phyloP scores from a whole-genome alignment of 2,888 invertebrate genomes.

The Nomada ruficornis region DNA sequence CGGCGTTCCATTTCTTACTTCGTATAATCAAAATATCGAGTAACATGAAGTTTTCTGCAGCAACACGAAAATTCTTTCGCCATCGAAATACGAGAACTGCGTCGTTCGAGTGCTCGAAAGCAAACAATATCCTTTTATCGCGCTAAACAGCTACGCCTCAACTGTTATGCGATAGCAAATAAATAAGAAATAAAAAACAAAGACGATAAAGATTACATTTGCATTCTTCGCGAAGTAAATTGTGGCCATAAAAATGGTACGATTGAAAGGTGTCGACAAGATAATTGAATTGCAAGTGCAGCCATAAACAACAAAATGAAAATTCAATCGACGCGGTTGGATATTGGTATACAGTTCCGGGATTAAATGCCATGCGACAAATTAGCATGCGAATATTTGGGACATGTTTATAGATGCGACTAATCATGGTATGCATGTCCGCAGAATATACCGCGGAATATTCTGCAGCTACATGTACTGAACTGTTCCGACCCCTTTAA shows the following conservation, averaged over 20 bases:
- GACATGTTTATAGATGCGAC: neutral
- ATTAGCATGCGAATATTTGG: conserved; percentile 7
- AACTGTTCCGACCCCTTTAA: neutral
- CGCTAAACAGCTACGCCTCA: too few relatives aligned
- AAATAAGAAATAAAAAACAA: neutral
- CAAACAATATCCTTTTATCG: neutral
- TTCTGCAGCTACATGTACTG: neutral
- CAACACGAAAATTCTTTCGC: neutral
- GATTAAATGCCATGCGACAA: neutral
- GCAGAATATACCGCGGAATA: neutral
- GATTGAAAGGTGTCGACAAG: neutral
- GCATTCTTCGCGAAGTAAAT: too few relatives aligned
- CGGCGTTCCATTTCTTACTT: conserved; percentile 8
- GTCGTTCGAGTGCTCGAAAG: neutral
- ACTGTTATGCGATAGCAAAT: too few relatives aligned
- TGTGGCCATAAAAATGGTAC: neutral
- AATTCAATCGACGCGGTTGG: neutral
- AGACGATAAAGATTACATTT: neutral
- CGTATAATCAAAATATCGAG: conserved; percentile 35
- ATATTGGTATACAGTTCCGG: neutral
- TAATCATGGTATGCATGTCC: neutral
- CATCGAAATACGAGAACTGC: neutral
- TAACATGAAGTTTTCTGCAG: neutral
- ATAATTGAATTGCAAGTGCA: neutral
- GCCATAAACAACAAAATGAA: neutral